Percentiles rank a stretch among this genome's conserved stretches.
Conservation (phyloP, 2,113 vertebrate species). For the Ceyx cyanopectus region DNA sequence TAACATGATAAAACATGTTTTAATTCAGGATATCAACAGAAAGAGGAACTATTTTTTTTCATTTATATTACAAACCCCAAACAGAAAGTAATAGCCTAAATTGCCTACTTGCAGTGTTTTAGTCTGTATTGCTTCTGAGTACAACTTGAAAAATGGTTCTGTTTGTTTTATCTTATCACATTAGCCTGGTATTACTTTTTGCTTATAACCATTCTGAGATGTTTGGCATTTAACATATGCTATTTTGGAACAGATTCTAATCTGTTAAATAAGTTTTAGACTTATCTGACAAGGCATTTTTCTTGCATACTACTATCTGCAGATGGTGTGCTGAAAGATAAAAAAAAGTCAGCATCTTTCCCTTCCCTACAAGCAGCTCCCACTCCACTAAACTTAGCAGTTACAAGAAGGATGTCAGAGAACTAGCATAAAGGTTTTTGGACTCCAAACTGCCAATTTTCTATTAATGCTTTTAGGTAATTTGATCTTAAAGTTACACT, state of each 20-base stretch:
- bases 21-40: background rate
- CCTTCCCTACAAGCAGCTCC: background rate
- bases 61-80: background rate
- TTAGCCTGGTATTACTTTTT: constrained; percentile 53
- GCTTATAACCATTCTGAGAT: constrained; percentile 22
- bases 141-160: constrained; percentile 49
- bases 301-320: constrained; percentile 47
- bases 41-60: background rate
- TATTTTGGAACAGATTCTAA: constrained; percentile 53
- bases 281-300: constrained; percentile 61
- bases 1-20: background rate
- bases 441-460: background rate
- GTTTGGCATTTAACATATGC: constrained; percentile 63
- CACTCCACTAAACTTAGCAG: background rate
- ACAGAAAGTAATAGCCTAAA: background rate
- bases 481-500: constrained; percentile 2
- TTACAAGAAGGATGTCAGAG: background rate
- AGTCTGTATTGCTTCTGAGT: background rate
- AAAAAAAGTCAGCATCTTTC: background rate
- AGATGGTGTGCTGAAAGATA: constrained; percentile 46
- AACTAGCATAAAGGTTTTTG: background rate
- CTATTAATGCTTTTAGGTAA: background rate
- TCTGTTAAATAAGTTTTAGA: constrained; percentile 72
- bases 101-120: background rate
- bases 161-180: constrained; percentile 60